Base-by-base conservation (phyloP, 2,797 vertebrate species). In the Sphaeramia orbicularis region DNA sequence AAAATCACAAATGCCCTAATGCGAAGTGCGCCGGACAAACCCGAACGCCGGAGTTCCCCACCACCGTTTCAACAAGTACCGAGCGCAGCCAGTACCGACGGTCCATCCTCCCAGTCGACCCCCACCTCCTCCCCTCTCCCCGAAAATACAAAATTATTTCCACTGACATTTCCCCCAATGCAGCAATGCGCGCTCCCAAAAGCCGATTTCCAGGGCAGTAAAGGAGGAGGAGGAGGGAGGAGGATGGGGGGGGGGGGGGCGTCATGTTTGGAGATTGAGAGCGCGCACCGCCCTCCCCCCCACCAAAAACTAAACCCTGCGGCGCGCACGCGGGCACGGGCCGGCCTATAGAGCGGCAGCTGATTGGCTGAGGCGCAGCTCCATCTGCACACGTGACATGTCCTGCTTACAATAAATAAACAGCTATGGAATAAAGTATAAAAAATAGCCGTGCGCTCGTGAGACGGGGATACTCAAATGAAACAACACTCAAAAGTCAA, bases 381-480 rank as follows among this genome's bases (percentile, higher is more conserved):
- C 84, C 85, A 86, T 84, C 85, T 79, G 81, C 71, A 51, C 92
- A 94, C 90, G 93, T 93, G 91, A 94, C 90, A 18, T 47, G 75
- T 80, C 74, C 86, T 88, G 89, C 92, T 92, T 83, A 91, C 86
- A 92, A 94, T 94, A 94, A 94, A 94, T 92, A 94, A 94, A 93
- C 92, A 93, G 86, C 84, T 42, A 81, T 50, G 37, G 69, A 84
- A 92, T 84, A 84, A 82, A 73, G 60, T 73, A 40, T 27, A 63
- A 69, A 71, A 66, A 48, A 64, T 6, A 14, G 16, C 21, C 16
- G 36, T 16, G 42, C 18, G 13, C 18, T 60, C 11, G 50, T 36
- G 4, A 62, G 49, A 4, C 30, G 1, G 30, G 2, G 7, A 48
- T 0, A 35, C 1, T 2, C 6, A 9, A 40, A 12, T 12, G n/a